Percentiles rank a stretch among this genome's conserved stretches.
Evolutionary conservation across 2,113 vertebrate genomes (phyloP).

Genomic region (Actinemys pallida): DNA sequence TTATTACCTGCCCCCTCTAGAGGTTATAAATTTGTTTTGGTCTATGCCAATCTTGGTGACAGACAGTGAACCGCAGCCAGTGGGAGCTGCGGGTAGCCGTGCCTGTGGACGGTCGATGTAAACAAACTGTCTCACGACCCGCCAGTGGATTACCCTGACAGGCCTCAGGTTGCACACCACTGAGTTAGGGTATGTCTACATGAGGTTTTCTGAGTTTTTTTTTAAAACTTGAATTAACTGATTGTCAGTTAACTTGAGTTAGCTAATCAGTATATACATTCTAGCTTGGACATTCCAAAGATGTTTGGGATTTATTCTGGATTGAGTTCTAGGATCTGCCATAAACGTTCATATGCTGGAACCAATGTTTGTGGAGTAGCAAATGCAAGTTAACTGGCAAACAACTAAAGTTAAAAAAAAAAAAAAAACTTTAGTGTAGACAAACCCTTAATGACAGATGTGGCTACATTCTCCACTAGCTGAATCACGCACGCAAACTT

Average conservation of each 20-base stretch:
- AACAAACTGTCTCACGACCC: too few relatives aligned
- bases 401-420: neutral
- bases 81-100: too few relatives aligned
- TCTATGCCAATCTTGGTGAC: neutral
- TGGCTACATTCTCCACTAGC: neutral
- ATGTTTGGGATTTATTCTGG: neutral
- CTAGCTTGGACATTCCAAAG: fast-evolving
- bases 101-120: too few relatives aligned
- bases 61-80: neutral
- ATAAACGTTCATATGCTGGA: neutral
- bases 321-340: neutral
- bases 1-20: neutral
- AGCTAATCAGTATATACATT: neutral
- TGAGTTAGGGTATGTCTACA: neutral
- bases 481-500: neutral
- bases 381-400: neutral
- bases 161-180: too few relatives aligned
- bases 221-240: neutral
- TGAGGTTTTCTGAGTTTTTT: neutral
- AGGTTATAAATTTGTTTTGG: neutral
- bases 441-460: neutral
- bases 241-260: neutral
- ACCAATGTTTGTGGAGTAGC: fast-evolving
- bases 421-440: neutral
- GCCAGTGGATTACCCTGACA: too few relatives aligned